Evolutionary conservation across 2,113 vertebrate species (phyloP).

Genomic region (Scolopax mira): DNA sequence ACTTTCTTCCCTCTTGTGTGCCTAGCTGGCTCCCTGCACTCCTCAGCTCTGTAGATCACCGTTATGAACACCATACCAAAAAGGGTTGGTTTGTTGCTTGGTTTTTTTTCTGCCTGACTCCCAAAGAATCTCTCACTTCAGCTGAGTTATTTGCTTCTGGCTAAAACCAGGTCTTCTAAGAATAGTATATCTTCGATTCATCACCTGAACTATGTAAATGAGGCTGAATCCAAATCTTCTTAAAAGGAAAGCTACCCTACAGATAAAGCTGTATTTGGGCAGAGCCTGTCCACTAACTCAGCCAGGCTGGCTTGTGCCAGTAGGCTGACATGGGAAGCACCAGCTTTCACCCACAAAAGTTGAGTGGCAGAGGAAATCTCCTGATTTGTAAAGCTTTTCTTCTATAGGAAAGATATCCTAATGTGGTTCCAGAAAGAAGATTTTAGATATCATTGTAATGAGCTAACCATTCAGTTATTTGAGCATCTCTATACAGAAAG

Average conservation of each 20-base stretch:
- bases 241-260: not conserved
- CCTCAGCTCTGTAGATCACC: not conserved
- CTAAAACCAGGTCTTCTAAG: constrained; percentile 8
- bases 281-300: not conserved
- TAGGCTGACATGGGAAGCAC: not conserved
- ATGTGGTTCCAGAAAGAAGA: not conserved
- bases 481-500: not conserved
- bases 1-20: not conserved
- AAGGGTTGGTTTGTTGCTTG: not conserved
- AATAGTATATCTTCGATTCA: not conserved
- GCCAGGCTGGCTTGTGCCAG: not conserved
- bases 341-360: not conserved
- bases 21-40: not conserved
- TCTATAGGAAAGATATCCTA: not conserved
- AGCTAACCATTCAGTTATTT: not conserved
- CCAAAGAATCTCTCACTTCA: not conserved
- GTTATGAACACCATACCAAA: not conserved
- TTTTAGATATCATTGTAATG: not conserved
- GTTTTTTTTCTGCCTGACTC: not conserved
- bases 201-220: constrained; percentile 52
- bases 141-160: constrained; percentile 12
- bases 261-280: not conserved
- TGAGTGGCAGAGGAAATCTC: not conserved
- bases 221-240: constrained; percentile 23
- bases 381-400: not conserved